Conservation (phyloP, 2,113 vertebrate genomes). For the Microcebus lehilahytsara region DNA sequence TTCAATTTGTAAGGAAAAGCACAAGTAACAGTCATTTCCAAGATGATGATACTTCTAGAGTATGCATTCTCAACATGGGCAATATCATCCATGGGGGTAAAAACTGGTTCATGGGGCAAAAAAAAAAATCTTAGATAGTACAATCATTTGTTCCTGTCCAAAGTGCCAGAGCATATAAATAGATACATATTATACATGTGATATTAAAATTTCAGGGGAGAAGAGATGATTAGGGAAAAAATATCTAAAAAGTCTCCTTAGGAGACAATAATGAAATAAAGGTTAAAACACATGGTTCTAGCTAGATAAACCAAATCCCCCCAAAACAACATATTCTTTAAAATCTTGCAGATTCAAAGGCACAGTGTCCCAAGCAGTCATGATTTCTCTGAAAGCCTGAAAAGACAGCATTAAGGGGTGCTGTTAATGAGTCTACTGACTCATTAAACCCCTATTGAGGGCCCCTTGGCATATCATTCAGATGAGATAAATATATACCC, state of each 20-base stretch:
- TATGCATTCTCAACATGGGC: not conserved
- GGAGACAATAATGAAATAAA: conserved; percentile 28
- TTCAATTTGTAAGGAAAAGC: conserved; percentile 23
- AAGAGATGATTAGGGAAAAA: not conserved
- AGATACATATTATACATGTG: not conserved
- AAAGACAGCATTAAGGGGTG: not conserved
- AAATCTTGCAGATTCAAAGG: conserved; percentile 45
- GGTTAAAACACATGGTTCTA: conserved; percentile 26
- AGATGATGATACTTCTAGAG: not conserved
- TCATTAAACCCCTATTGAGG: not conserved
- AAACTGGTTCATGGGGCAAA: not conserved
- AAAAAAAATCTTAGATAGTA: not conserved
- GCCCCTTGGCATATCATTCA: not conserved
- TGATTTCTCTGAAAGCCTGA: not conserved
- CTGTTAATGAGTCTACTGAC: not conserved
- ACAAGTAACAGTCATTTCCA: conserved; percentile 15
- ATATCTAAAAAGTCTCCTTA: not conserved
- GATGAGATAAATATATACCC: not conserved
- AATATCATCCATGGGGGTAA: not conserved
- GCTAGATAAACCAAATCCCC: conserved; percentile 1
- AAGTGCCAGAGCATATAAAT: not conserved
- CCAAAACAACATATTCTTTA: conserved; percentile 7
- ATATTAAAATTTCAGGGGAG: conserved; percentile 10
- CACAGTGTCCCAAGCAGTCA: not conserved
- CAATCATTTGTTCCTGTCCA: not conserved